phyloP scores from a whole-genome alignment of 2,888 invertebrate species.

The Ormyrus thymus region DNA sequence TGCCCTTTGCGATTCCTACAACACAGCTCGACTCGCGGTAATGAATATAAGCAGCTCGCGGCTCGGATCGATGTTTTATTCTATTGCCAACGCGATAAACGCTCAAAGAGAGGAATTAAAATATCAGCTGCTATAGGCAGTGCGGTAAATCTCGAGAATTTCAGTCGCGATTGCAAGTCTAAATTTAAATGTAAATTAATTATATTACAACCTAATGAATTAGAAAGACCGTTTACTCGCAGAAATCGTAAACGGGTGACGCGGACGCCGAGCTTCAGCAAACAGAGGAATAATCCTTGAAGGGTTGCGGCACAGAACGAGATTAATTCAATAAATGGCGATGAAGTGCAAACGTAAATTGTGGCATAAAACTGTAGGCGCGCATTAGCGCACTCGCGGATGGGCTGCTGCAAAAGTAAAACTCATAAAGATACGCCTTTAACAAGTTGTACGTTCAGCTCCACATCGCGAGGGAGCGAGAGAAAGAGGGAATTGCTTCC shows the following conservation, averaged over 20 bases:
- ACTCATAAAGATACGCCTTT: conserved; percentile 59
- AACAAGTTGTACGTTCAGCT: conserved; percentile 60
- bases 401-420: conserved; percentile 38
- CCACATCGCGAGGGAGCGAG: conserved; percentile 55
- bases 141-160: background rate
- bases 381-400: conserved; percentile 12
- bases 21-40: conserved; percentile 1
- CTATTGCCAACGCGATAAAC: background rate
- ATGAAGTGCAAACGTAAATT: conserved; percentile 30
- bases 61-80: background rate
- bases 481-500: conserved; percentile 60
- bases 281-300: background rate
- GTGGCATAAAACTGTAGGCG: conserved; percentile 24
- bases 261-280: background rate
- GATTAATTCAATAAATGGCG: conserved; percentile 38
- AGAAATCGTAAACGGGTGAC: background rate
- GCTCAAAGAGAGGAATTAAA: background rate
- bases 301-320: background rate
- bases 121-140: background rate
- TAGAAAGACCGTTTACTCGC: background rate
- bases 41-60: background rate
- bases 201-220: too few relatives aligned
- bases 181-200: too few relatives aligned
- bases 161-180: background rate
- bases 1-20: background rate